Evolutionary conservation across 2,797 vertebrate species (phyloP), one percentile per base, ranked within the genome.

Genomic region (Microchirus variegatus): DNA sequence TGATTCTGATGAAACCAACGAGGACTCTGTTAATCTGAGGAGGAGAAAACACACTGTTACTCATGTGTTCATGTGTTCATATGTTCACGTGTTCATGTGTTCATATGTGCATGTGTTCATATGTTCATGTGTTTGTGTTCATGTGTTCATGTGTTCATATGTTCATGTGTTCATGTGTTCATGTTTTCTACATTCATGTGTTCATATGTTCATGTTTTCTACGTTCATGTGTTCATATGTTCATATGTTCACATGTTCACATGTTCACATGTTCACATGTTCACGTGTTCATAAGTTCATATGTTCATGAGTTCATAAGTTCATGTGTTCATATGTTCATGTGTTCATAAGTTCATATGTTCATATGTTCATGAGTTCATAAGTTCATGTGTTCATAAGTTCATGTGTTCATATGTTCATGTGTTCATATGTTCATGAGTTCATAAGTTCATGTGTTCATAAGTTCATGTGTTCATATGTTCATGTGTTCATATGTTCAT

Each of bases 1-100:
- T 93, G 17, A 95, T 65, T 1, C 89, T 94, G 90, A 98, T 93
- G 82, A 97, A 96, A 13, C 97, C 96, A 0, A 95, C 92, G 1
- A 90, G 86, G 18, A 16, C 19, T 8, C 87, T 94, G 12, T 83
- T 90, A 51, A 81, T 92, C 97, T 99, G 91, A 10, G 40, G 58
- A 59, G 26, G 36, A 22, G n/a, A n/a, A n/a, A n/a, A n/a, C n/a
- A n/a, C n/a, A n/a, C n/a, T n/a, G n/a, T n/a, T n/a, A n/a, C n/a
- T n/a, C n/a, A n/a, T n/a, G n/a, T 22, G 22, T 22, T 22, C 22
- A 80, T 84, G 73, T 87, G 89, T 75, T 86, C 80, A 89, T n/a
- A 22, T 22, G 22, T 22, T 22, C 22, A 80, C 83, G 73, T 87
- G 89, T 75, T 86, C 80, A 89, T n/a, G n/a, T n/a, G n/a, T n/a